These are phyloP conservation scores for Elaphurus davidianus DNA, from an alignment of 2,113 vertebrate species.

Conservation along the genomic window DNA sequence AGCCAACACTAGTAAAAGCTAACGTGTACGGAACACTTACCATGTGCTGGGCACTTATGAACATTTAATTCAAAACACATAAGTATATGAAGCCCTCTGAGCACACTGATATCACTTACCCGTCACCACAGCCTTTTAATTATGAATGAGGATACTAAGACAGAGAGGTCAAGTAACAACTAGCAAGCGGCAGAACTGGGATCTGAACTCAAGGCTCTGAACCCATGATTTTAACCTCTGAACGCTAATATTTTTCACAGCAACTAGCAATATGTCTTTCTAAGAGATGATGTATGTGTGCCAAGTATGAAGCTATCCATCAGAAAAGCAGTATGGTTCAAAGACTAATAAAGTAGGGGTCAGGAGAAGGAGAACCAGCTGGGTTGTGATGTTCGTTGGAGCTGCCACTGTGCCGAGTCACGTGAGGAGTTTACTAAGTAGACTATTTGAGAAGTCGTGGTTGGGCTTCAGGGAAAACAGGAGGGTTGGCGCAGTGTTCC, in stretches of 20 bases:
- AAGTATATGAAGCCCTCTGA: neutral
- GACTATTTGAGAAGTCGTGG: neutral
- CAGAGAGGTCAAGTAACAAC: neutral
- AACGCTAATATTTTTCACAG: neutral
- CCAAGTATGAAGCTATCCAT: neutral
- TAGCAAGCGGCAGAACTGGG: neutral
- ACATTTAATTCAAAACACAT: neutral
- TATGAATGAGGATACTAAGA: neutral
- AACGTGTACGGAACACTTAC: neutral
- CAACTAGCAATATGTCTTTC: neutral
- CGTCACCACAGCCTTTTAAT: neutral
- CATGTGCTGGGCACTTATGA: neutral
- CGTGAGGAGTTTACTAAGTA: neutral
- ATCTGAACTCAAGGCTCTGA: neutral
- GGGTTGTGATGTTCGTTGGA: neutral
- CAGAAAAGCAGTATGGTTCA: neutral
- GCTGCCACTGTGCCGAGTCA: neutral
- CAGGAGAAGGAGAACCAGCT: neutral
- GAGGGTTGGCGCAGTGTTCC: neutral
- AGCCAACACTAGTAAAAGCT: neutral
- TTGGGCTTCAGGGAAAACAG: neutral
- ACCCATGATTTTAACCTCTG: neutral
- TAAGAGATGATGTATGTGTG: neutral
- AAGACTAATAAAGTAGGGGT: neutral
- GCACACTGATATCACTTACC: neutral